Base-by-base conservation (phyloP, 2,888 invertebrate genomes). In the Acrocyrtus sp. region DNA sequence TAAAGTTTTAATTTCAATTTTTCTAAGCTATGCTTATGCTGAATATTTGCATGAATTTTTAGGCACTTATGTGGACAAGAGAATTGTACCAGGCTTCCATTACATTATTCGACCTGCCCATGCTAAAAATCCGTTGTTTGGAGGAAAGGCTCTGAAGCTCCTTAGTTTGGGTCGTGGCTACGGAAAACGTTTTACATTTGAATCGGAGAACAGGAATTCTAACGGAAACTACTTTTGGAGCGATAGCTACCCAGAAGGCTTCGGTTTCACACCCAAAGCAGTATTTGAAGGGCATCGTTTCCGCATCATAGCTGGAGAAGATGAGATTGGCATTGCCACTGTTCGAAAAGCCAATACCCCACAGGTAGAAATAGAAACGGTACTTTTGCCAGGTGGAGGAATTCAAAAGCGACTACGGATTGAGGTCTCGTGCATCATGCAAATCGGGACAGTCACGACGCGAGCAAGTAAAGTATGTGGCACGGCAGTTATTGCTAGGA, bases 1-100 rank as follows among this genome's bases (percentile, higher is more conserved):
- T 10, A n/a, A 10, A 8, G 54, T 54, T 21, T 24, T 15, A 24
- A 51, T 51, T 12, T 39, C 10, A 8, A 12, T 12, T 39, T 39
- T 39, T 39, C 41, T 39, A 12, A n/a, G n/a, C n/a, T n/a, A n/a
- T n/a, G 8, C 41, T 39, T 12, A 39, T 39, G 41, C 12, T 12
- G 8, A 24, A 4, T 24, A 4, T 8, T 5, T n/a, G n/a, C n/a
- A n/a, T n/a, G n/a, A n/a, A n/a, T n/a, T n/a, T n/a, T n/a, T n/a
- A 90, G 90, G 92, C 76, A 91, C 92, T 3, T 91, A 88, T 82
- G 88, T 92, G 5, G 92, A 92, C 83, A 87, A 89, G 51, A 87
- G 90, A 77, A 88, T 92, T 73, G 85, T 90, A 75, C 90, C 92
- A 72, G 92, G 92, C 22, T 92, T 92, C 85, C 85, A 87, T 81